Conservation (phyloP, 2,888 invertebrate genomes). For the Ptychoptera contaminata region DNA sequence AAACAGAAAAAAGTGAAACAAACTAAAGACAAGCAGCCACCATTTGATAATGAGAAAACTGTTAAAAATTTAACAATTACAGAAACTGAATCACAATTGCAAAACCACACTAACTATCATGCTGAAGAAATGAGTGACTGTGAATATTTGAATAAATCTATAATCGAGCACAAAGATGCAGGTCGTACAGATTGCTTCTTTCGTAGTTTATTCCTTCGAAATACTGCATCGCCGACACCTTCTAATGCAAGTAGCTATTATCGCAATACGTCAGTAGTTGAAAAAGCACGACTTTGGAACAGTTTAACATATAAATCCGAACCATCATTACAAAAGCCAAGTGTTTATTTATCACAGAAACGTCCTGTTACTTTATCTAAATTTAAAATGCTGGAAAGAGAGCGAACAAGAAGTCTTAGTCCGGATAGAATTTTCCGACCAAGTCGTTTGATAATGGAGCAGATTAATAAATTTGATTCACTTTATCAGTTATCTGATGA, state of each 20-base stretch:
- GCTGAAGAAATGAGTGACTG: slow-evolving; percentile 8
- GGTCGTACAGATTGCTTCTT: slow-evolving; percentile 51
- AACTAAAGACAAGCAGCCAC: slow-evolving; percentile 7
- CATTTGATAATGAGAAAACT: too few relatives aligned
- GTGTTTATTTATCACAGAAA: slow-evolving; percentile 48
- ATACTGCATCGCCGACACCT: slow-evolving; percentile 27
- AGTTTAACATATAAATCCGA: slow-evolving; percentile 36
- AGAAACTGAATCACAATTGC: slow-evolving; percentile 11
- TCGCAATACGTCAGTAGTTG: slow-evolving; percentile 43
- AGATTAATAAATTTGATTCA: slow-evolving; percentile 12
- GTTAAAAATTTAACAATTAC: background rate
- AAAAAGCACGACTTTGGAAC: slow-evolving; percentile 54
- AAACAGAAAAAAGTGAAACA: slow-evolving; percentile 14
- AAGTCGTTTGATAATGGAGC: slow-evolving; percentile 12
- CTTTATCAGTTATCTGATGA: slow-evolving; percentile 17
- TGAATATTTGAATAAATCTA: slow-evolving; percentile 27
- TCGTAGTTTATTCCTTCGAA: slow-evolving; percentile 50
- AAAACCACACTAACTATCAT: slow-evolving; percentile 11
- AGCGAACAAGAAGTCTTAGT: slow-evolving; percentile 29
- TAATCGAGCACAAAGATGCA: slow-evolving; percentile 40
- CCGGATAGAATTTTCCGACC: slow-evolving; percentile 12
- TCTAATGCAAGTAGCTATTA: slow-evolving; percentile 21
- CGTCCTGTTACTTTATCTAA: slow-evolving; percentile 57
- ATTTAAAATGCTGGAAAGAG: slow-evolving; percentile 38
- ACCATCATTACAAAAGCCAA: slow-evolving; percentile 39